Conservation (phyloP, 1,140 invertebrate species). For the Eupristina koningsbergeri region DNA sequence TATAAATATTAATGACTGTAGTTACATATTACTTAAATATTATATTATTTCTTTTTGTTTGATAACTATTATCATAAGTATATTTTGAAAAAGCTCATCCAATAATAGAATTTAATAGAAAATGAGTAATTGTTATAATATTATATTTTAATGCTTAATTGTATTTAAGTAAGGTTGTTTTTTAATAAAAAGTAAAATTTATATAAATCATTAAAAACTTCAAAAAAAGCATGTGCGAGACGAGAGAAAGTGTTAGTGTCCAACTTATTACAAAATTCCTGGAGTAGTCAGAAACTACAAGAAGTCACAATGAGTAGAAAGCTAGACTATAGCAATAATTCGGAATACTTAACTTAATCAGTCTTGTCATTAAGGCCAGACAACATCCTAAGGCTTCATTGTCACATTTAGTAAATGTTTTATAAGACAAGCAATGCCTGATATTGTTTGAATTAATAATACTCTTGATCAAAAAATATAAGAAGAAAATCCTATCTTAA, state of each 20-base stretch:
- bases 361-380: conserved; percentile 47
- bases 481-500: no score
- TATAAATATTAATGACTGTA: no score
- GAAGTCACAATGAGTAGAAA: conserved; percentile 1
- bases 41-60: no score
- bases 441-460: no score
- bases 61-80: no score
- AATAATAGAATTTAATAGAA: not conserved
- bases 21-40: no score
- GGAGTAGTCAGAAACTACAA: conserved; percentile 32
- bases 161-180: not conserved
- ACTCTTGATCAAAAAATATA: no score
- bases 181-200: conserved; percentile 49
- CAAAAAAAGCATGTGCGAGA: not conserved
- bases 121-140: not conserved
- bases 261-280: conserved; percentile 53
- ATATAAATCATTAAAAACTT: conserved; percentile 55
- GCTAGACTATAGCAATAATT: not conserved
- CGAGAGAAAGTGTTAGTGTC: not conserved
- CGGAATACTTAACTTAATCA: not conserved
- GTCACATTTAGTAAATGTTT: conserved; percentile 49
- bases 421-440: conserved; percentile 42
- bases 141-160: not conserved
- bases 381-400: conserved; percentile 50
- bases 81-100: no score